Conservation (phyloP, 2,888 invertebrate genomes). For the Altica lythri region DNA sequence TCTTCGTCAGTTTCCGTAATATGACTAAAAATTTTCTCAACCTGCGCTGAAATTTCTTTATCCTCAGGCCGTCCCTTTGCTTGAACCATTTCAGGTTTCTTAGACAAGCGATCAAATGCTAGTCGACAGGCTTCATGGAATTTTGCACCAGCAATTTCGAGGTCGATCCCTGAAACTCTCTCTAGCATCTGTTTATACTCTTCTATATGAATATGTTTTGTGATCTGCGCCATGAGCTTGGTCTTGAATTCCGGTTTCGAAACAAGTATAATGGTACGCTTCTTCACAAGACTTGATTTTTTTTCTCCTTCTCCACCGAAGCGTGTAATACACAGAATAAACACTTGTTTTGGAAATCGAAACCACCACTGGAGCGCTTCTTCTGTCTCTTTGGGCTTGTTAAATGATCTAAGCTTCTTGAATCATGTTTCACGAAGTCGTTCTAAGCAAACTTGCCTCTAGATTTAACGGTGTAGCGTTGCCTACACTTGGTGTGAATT, state of each 20-base stretch:
- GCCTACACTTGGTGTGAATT: too few relatives aligned
- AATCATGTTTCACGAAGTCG: too few relatives aligned
- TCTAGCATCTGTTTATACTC: slow-evolving; percentile 1
- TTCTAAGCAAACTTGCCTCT: too few relatives aligned
- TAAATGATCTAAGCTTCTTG: too few relatives aligned
- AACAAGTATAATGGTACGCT: neutral
- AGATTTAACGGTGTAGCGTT: too few relatives aligned
- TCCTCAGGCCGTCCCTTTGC: neutral
- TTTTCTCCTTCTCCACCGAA: too few relatives aligned
- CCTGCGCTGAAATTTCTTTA: neutral
- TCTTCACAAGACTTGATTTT: neutral
- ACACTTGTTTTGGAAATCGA: too few relatives aligned
- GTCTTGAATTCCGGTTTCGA: neutral
- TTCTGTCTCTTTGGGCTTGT: too few relatives aligned
- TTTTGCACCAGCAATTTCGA: neutral
- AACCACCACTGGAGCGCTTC: too few relatives aligned
- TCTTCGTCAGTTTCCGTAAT: neutral
- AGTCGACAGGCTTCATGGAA: neutral
- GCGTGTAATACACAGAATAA: too few relatives aligned
- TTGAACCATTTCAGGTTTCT: neutral
- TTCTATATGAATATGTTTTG: slow-evolving; percentile 1
- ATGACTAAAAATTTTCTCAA: neutral
- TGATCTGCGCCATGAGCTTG: neutral
- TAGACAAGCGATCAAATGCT: neutral
- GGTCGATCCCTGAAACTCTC: slow-evolving; percentile 2